Evolutionary conservation across 2,888 invertebrate genomes (phyloP), one percentile per base, ranked within the genome.

Genomic region (Orchesella flavescens): DNA sequence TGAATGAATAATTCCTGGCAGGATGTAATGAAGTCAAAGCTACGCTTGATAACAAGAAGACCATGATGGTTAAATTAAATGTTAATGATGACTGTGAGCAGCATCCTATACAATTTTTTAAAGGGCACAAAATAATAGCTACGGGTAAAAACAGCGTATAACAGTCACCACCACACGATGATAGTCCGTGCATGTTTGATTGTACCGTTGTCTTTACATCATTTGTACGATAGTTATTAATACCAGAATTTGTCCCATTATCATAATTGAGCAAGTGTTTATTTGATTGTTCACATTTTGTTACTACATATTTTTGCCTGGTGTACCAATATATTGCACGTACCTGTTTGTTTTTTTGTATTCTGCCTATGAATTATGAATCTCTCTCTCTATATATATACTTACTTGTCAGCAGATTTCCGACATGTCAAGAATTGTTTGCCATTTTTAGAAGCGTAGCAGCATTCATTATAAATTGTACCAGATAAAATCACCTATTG

Each of bases 191-290:
- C 34, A 34, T 34, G 34, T 7, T 34, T 34, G 34, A 4, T 4
- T 34, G 34, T 34, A 34, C 34, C 34, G 34, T 34, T 34, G 2
- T 34, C 34, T 34, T 34, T 34, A 34, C 34, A 34, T 34, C 34
- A 34, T 34, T 34, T 34, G 34, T 34, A 34, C 34, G 7, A 34
- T 34, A 7, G 34, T 34, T 34, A 34, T 34, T 34, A 34, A 34
- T 34, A 55, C 55, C 15, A 44, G 72, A 34, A 72, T 34, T 65
- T 23, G 17, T 17, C 57, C 46, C 23, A 74, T 74, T 74, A 61
- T 61, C 19, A 61, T 74, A 74, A 74, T 74, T 74, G 73, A 61
- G 59, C 46, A 21, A 46, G 34, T 61, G 61, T 74, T 61, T 61
- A 46, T 61, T 46, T 21, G 46, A 74, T 63, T 61, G 23, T 63